phyloP scores from a whole-genome alignment of 2,113 vertebrate genomes.

The Mixornis gularis region DNA sequence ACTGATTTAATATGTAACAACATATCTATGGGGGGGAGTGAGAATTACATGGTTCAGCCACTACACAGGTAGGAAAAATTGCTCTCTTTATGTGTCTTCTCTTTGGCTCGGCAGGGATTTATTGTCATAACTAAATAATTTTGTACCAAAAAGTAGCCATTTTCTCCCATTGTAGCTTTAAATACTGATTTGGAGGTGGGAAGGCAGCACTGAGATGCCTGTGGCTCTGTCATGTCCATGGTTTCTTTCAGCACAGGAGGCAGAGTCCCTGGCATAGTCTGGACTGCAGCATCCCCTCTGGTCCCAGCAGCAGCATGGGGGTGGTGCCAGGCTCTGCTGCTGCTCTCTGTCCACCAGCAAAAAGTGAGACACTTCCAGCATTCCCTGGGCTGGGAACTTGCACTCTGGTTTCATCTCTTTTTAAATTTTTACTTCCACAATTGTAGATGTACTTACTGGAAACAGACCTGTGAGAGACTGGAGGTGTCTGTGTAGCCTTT shows the following conservation, averaged over 20 bases:
- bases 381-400: not conserved
- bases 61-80: slow-evolving; percentile 21
- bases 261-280: not conserved
- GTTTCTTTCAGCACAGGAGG: not conserved
- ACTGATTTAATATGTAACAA: not conserved
- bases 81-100: not conserved
- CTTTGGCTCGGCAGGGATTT: slow-evolving; percentile 7
- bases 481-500: not conserved
- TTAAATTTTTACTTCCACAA: not conserved
- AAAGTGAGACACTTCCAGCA: not conserved
- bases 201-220: not conserved
- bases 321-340: not conserved
- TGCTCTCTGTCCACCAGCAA: not conserved
- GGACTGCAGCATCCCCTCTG: not conserved
- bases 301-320: not conserved
- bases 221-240: not conserved
- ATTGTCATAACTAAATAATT: slow-evolving; percentile 24
- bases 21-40: not conserved
- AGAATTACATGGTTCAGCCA: slow-evolving; percentile 17
- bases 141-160: not conserved
- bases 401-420: not conserved
- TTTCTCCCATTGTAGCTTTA: not conserved
- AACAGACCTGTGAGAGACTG: not conserved
- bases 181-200: not conserved
- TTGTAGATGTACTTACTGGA: not conserved